Conservation (phyloP, 2,888 invertebrate species). For the Polymixis lichenea region DNA sequence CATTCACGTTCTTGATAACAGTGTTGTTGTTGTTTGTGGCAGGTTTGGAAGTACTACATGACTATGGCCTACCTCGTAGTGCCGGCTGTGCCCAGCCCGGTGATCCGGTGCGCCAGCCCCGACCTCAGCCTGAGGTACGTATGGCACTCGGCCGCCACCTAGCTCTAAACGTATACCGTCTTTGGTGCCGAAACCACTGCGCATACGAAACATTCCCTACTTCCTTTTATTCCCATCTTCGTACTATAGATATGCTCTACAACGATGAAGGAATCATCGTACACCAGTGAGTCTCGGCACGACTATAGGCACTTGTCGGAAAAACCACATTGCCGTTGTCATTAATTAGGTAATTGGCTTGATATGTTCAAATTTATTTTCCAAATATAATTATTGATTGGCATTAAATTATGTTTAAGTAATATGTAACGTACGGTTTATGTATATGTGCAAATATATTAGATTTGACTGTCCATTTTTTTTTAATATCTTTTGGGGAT, state of each 20-base stretch:
- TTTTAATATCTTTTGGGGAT: conserved; percentile 27
- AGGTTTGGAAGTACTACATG: conserved; percentile 99
- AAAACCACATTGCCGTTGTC: conserved; percentile 19
- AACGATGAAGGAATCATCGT: conserved; percentile 10
- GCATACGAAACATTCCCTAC: conserved; percentile 1
- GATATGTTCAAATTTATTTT: conserved; percentile 58
- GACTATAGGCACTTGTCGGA: conserved; percentile 24
- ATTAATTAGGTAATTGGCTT: conserved; percentile 64
- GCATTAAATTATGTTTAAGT: conserved; percentile 57
- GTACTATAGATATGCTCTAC: background rate
- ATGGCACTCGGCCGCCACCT: conserved; percentile 4
- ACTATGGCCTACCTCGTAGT: conserved; percentile 99
- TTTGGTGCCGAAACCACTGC: conserved; percentile 25
- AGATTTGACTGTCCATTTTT: conserved; percentile 56
- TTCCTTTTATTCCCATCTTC: background rate
- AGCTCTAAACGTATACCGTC: conserved; percentile 9
- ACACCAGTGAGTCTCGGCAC: conserved; percentile 35
- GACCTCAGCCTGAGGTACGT: conserved; percentile 96
- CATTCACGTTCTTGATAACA: background rate
- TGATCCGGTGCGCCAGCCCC: conserved; percentile 97
- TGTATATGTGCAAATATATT: conserved; percentile 61
- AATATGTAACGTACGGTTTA: conserved; percentile 54
- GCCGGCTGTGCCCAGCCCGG: conserved; percentile 96
- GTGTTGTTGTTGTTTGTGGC: conserved; percentile 8
- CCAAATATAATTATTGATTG: conserved; percentile 56